Evolutionary conservation across 2,113 vertebrate genomes (phyloP), one percentile per base, ranked within the genome.

Genomic region (Gymnorhina tibicen): DNA sequence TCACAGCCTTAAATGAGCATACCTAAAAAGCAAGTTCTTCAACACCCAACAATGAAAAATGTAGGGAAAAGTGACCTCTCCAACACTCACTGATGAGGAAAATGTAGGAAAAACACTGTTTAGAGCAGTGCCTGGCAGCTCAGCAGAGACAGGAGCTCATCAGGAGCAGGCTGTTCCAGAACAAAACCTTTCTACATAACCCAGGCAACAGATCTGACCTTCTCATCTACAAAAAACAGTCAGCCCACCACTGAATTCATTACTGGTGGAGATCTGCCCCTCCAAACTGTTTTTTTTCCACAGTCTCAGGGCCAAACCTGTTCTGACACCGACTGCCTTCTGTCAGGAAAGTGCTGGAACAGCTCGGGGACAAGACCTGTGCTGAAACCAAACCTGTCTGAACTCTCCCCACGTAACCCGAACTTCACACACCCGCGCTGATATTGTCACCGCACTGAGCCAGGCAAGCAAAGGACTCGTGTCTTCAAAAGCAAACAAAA

Each of bases 351-450:
- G 73, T 17, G 74, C 91, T 91, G 79, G 84, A 95, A 89, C 69
- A 88, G 93, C 79, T 80, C 37, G 4, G 60, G 74, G 72, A 92
- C 82, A 20, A 74, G 79, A 77, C 56, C 75, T 55, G 63, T 33
- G 41, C 91, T 91, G 95, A 96, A 96, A 94, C 46, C 79, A 83
- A 96, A 95, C 76, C 95, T 89, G 84, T 5, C 60, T 84, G 87
- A 94, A 68, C 85, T 86, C 79, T 90, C 55, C 42, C 21, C 2
- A 0, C 0, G 72, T 90, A 96, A 96, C 79, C 16, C 2, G 88
- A 96, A 85, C 94, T 53, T 73, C 81, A 2, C 53, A 62, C 50
- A 0, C 73, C 32, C 4, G 1, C 7, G 2, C 87, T 68, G 93
- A 80, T 87, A 69, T 33, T 74, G 90, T 58, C 92, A 79, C 18